Percentiles rank a stretch among this genome's conserved stretches.
These are phyloP conservation scores for Dione juno DNA, from an alignment of 2,888 invertebrate genomes.

Conservation along the genomic window DNA sequence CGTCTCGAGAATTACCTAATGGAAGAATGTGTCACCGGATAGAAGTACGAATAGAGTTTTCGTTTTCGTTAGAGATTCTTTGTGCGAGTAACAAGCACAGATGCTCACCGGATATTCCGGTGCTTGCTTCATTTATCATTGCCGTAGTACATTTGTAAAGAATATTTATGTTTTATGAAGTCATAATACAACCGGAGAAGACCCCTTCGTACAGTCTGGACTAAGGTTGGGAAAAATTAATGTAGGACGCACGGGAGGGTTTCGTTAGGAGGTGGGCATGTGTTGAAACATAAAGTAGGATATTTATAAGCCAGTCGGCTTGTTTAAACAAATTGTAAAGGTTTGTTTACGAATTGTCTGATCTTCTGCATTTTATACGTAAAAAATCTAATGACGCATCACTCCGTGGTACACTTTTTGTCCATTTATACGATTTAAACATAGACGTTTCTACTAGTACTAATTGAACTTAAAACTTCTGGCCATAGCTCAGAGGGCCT, in stretches of 20 bases:
- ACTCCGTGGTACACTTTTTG: no score
- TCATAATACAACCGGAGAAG: conserved; percentile 65
- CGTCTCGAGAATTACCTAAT: conserved; percentile 70
- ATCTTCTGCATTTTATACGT: not conserved
- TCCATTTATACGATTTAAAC: no score
- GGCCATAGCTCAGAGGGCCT: no score
- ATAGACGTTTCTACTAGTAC: no score
- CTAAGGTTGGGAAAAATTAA: conserved; percentile 32
- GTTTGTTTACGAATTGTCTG: not conserved
- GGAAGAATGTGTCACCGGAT: conserved; percentile 70
- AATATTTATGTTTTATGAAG: conserved; percentile 77
- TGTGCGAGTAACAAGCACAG: conserved; percentile 73
- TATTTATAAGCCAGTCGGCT: conserved; percentile 25
- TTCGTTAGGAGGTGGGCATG: conserved; percentile 29
- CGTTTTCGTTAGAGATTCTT: conserved; percentile 59
- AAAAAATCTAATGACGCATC: not conserved
- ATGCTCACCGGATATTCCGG: conserved; percentile 49
- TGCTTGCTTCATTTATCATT: conserved; percentile 60
- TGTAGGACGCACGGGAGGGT: conserved; percentile 26
- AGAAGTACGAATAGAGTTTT: conserved; percentile 58
- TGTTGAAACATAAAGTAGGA: conserved; percentile 27
- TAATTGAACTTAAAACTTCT: no score
- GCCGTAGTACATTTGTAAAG: conserved; percentile 74
- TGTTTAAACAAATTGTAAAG: conserved; percentile 25
- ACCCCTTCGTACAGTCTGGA: conserved; percentile 68